Evolutionary conservation across 1,140 invertebrate genomes (phyloP).

Genomic region (Pachypsylla venusta): DNA sequence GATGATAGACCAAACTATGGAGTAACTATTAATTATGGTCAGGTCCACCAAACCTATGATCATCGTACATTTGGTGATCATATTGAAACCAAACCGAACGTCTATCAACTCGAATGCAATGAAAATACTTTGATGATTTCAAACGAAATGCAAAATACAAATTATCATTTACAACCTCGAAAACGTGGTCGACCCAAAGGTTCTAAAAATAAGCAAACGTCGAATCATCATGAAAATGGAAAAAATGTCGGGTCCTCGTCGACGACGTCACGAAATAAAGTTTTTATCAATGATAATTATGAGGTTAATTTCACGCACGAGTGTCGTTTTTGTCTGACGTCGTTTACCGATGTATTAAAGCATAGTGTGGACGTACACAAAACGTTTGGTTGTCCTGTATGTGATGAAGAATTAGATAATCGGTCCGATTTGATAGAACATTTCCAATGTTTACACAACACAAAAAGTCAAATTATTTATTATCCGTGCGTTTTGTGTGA

Average conservation of each 20-base stretch:
- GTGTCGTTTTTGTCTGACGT: not conserved
- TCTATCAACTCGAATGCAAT: too few relatives aligned
- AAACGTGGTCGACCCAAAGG: slow-evolving; percentile 13
- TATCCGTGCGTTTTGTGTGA: not conserved
- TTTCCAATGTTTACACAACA: slow-evolving; percentile 5
- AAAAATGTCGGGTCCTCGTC: too few relatives aligned
- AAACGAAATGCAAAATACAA: not conserved
- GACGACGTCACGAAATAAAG: not conserved
- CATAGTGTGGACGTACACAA: not conserved
- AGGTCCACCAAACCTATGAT: too few relatives aligned
- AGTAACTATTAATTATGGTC: too few relatives aligned
- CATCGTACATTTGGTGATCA: too few relatives aligned
- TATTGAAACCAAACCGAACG: too few relatives aligned
- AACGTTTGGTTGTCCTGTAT: not conserved
- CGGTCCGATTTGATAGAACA: not conserved
- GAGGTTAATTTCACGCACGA: slow-evolving; percentile 2
- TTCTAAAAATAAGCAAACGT: slow-evolving; percentile 11
- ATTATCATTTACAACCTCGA: not conserved
- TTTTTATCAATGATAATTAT: slow-evolving; percentile 7
- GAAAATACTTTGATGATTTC: not conserved
- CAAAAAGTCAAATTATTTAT: not conserved
- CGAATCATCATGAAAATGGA: too few relatives aligned
- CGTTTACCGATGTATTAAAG: not conserved
- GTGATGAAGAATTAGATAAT: not conserved
- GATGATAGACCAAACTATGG: too few relatives aligned